phyloP scores from a whole-genome alignment of 2,888 invertebrate species.

The Leptopilina myrica region DNA sequence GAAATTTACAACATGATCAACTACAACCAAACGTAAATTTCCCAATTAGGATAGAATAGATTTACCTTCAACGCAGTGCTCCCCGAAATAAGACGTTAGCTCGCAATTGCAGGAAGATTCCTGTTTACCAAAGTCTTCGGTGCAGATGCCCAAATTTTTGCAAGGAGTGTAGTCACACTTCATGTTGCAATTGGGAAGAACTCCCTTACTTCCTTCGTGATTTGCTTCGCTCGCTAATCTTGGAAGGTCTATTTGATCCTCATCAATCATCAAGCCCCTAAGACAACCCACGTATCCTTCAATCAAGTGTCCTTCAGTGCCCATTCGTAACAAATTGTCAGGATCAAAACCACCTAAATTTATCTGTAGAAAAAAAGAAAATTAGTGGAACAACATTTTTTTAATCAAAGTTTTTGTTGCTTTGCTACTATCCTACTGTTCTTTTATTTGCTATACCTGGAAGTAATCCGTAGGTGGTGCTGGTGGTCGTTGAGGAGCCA shows the following conservation, averaged over 20 bases:
- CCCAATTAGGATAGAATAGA: neutral
- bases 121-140: constrained; percentile 91
- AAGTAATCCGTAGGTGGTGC: constrained; percentile 94
- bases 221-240: constrained; percentile 83
- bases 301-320: constrained; percentile 78
- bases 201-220: constrained; percentile 85
- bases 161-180: constrained; percentile 93
- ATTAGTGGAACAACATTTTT: neutral
- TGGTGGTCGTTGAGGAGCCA: constrained; percentile 92
- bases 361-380: constrained; percentile 80
- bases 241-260: constrained; percentile 87
- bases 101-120: constrained; percentile 93
- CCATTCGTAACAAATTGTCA: constrained; percentile 82
- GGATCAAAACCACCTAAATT: constrained; percentile 92
- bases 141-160: constrained; percentile 91
- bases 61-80: constrained; percentile 86
- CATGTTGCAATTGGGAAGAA: constrained; percentile 90
- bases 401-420: neutral
- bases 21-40: no score
- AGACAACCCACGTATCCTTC: constrained; percentile 92
- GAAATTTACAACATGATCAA: no score
- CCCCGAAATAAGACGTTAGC: constrained; percentile 92
- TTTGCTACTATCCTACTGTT: neutral
- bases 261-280: constrained; percentile 90
- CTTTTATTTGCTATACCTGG: constrained; percentile 79